These are phyloP conservation scores for Ernsta delagoae DNA, from an alignment of 2,888 invertebrate species.

Conservation along the genomic window DNA sequence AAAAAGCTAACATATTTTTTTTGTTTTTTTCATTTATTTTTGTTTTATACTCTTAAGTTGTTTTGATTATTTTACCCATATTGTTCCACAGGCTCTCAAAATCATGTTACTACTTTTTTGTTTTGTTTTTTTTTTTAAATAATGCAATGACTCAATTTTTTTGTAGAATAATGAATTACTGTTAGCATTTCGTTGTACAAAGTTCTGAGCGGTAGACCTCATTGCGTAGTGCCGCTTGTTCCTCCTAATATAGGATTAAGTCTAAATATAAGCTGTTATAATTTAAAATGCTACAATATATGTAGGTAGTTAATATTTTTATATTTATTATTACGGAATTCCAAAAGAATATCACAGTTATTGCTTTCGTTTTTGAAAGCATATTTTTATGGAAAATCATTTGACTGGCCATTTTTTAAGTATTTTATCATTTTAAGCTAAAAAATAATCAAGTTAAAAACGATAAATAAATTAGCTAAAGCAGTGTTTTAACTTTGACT, in stretches of 20 bases:
- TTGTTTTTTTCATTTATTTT: too few species aligned
- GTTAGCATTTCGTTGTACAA: constrained; percentile 32
- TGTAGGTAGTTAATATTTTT: constrained; percentile 32
- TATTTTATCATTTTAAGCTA: too few species aligned
- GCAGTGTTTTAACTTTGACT: too few species aligned
- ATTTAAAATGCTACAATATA: constrained; percentile 35
- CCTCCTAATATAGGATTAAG: constrained; percentile 38
- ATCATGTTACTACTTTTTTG: too few species aligned
- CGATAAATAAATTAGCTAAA: neutral
- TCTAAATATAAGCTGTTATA: constrained; percentile 42
- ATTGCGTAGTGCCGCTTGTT: constrained; percentile 34
- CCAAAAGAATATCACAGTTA: neutral
- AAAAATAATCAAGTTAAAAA: too few species aligned
- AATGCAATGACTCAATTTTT: constrained; percentile 10
- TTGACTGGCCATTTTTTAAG: too few species aligned
- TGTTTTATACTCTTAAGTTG: too few species aligned
- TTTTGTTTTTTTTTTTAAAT: neutral
- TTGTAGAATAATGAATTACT: constrained; percentile 12
- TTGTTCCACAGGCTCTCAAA: too few species aligned
- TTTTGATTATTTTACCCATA: too few species aligned
- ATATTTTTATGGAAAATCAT: too few species aligned
- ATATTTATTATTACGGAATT: constrained; percentile 41
- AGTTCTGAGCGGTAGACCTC: constrained; percentile 18
- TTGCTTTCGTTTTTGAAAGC: too few species aligned
- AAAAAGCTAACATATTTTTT: too few species aligned